phyloP scores from a whole-genome alignment of 2,797 vertebrate genomes.

The Euphonia xanthogaster region DNA sequence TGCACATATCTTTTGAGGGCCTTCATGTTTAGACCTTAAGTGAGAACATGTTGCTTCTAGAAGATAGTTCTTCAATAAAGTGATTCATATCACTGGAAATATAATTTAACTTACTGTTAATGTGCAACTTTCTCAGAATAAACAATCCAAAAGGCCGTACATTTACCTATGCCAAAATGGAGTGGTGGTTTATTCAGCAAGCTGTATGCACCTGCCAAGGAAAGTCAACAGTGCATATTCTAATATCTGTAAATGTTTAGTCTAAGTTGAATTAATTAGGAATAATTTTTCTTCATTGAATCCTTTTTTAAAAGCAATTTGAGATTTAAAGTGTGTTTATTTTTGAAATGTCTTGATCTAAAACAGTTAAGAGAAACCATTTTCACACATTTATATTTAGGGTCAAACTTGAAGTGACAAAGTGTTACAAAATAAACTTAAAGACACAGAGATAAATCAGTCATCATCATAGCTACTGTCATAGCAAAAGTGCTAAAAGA shows the following conservation, averaged over 20 bases:
- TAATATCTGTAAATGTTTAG: slow-evolving; percentile 1
- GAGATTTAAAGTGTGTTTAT: not conserved
- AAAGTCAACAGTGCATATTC: not conserved
- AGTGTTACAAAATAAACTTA: not conserved
- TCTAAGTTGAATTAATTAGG: not conserved
- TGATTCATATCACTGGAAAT: not conserved
- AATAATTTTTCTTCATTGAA: not conserved
- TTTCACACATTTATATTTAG: not conserved
- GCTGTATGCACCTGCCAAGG: not conserved
- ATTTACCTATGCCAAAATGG: not conserved
- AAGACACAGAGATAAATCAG: not conserved
- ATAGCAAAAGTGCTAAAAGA: not conserved
- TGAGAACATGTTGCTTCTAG: not conserved
- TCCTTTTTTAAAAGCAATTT: not conserved
- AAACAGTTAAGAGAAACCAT: not conserved
- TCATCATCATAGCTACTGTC: not conserved
- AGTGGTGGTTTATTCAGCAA: not conserved
- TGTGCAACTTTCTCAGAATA: not conserved
- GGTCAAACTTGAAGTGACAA: not conserved
- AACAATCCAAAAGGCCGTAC: not conserved
- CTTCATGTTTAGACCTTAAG: not conserved
- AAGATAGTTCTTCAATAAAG: not conserved
- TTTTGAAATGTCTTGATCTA: not conserved
- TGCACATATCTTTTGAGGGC: not conserved
- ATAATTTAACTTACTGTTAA: not conserved